Base-by-base conservation (phyloP, 1,140 invertebrate genomes). In the Aphis craccivora region DNA sequence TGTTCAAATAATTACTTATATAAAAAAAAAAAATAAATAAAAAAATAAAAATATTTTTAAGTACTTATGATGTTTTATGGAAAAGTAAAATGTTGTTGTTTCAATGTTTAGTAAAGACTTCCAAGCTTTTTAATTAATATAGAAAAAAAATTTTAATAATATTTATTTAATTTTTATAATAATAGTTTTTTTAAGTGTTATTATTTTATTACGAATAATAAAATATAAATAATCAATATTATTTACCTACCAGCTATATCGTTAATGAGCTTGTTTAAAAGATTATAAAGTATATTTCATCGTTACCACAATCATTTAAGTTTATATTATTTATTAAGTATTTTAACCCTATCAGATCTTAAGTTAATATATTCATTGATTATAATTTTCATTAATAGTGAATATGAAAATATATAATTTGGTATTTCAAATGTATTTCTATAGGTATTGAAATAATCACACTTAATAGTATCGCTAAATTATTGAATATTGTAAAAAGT, bases 401-500 rank as follows among this genome's bases (percentile, higher is more conserved):
- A 84, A 43, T 84, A 43, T 84, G 9, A 40, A 9, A 84, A 84
- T 25, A 4, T 43, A 84, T 43, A 43, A 25, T 25, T 84, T 84
- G 37, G 37, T 40, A 84, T 23, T 40, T 84, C 8, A 43, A 84
- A 84, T 84, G 25, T 84, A 30, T 40, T 84, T 84, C 40, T 84
- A 23, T 76, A n/a, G 60, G n/a, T 18, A 76, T 76, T 76, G 30
- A 67, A n/a, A 76, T 76, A 5, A 14, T 11, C 14, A 76, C 60
- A 76, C 4, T 76, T 76, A 76, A 76, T 76, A n/a, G n/a, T n/a
- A n/a, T 76, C 60, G n/a, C n/a, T 76, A 76, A 51, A 76, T 76
- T 76, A n/a, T 76, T 76, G n/a, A 76, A n/a, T 76, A 76, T n/a
- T 76, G 60, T 76, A 76, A n/a, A 67, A 76, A 76, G 30, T n/a